Conservation (phyloP, 2,113 vertebrate species). For the Arizona elegans region DNA sequence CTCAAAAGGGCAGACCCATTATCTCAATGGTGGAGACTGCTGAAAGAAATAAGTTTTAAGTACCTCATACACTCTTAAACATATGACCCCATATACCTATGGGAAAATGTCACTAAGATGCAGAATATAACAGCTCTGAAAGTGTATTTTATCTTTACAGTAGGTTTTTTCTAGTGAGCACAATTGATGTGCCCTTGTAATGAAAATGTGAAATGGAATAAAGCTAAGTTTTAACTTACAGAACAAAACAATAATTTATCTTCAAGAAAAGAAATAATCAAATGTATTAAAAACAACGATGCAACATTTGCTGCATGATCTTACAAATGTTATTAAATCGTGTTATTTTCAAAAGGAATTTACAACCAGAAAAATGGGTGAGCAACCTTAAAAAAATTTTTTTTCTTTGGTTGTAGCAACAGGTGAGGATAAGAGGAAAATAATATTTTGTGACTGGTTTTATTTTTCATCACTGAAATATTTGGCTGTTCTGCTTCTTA, state of each 20-base stretch:
- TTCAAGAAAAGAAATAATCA: conserved; percentile 62
- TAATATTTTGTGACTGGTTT: conserved; percentile 40
- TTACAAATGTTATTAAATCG: neutral
- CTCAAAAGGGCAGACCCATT: conserved; percentile 74
- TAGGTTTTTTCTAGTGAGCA: conserved; percentile 19
- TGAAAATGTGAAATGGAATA: conserved; percentile 52
- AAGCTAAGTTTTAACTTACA: conserved; percentile 54
- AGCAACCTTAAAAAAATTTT: conserved; percentile 53
- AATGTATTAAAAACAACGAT: conserved; percentile 60
- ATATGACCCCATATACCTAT: conserved; percentile 56
- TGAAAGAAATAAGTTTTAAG: conserved; percentile 65
- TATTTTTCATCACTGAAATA: conserved; percentile 36
- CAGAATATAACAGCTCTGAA: conserved; percentile 50
- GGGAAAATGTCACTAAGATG: conserved; percentile 64
- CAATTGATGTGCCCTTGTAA: conserved; percentile 34
- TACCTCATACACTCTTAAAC: conserved; percentile 64
- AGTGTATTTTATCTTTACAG: conserved; percentile 49
- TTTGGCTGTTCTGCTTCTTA: conserved; percentile 24
- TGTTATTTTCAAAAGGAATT: neutral
- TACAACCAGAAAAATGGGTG: neutral
- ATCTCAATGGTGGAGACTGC: conserved; percentile 71
- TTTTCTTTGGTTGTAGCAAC: conserved; percentile 54
- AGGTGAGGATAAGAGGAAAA: conserved; percentile 38
- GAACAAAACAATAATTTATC: conserved; percentile 62
- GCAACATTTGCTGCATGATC: neutral